Evolutionary conservation across 2,797 vertebrate species (phyloP).

Genomic region (Brachymystax lenok): DNA sequence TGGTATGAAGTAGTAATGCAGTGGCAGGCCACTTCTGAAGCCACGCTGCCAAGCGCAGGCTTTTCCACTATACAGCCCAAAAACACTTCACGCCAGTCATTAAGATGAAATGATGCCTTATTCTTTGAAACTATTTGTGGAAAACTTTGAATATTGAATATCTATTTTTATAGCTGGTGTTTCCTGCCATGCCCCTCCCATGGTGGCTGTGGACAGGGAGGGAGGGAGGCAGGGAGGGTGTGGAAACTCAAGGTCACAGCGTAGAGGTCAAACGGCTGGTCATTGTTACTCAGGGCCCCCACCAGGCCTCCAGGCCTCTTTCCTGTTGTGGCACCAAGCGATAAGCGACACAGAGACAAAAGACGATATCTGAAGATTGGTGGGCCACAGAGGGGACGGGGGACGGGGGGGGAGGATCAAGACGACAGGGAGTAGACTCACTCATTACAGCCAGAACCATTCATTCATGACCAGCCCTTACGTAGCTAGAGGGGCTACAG

Average conservation of each 20-base stretch:
- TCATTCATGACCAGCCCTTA: background rate
- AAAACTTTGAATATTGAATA: conserved; percentile 75
- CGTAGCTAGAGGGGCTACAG: background rate
- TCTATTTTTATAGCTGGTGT: conserved; percentile 77
- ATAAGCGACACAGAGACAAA: conserved; percentile 92
- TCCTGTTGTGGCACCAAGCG: conserved; percentile 90
- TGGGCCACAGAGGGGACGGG: background rate
- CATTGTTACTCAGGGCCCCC: conserved; percentile 88
- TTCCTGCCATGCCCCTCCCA: conserved; percentile 42
- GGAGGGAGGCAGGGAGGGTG: conserved; percentile 72
- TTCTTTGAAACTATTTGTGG: conserved; percentile 77
- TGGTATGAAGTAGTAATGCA: conserved; percentile 59
- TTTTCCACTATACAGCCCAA: conserved; percentile 73
- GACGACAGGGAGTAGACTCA: background rate
- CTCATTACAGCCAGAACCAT: background rate
- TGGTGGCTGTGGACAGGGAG: no score
- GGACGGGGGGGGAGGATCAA: background rate
- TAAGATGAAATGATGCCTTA: conserved; percentile 77
- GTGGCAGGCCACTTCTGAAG: conserved; percentile 71
- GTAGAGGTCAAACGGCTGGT: conserved; percentile 81
- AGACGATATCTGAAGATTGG: conserved; percentile 86
- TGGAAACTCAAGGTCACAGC: conserved; percentile 88
- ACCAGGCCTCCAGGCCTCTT: conserved; percentile 56
- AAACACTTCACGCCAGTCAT: conserved; percentile 73
- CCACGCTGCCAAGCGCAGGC: conserved; percentile 65